phyloP scores from a whole-genome alignment of 1,140 invertebrate species.

The Zeugodacus cucurbitae region DNA sequence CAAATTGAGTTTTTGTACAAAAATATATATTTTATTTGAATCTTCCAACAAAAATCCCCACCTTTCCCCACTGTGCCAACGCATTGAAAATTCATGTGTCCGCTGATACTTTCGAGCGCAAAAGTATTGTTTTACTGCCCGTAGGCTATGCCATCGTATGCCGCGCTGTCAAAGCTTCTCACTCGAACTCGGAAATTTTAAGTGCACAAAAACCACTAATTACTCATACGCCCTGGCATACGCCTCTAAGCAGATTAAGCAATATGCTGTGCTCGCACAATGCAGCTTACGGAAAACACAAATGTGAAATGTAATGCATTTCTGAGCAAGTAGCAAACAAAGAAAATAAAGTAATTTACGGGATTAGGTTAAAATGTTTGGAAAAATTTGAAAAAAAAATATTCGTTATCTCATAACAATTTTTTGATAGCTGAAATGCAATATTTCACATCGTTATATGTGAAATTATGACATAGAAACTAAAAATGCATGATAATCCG shows the following conservation, averaged over 20 bases:
- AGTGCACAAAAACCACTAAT: conserved; percentile 17
- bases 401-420: no score
- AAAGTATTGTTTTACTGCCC: conserved; percentile 25
- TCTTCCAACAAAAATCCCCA: background rate
- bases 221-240: background rate
- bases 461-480: no score
- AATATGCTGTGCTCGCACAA: background rate
- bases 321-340: background rate
- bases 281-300: background rate
- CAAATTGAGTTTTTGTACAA: no score
- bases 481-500: no score
- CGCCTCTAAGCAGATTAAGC: background rate
- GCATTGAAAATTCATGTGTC: background rate
- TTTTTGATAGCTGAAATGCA: no score
- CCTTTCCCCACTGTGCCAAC: background rate
- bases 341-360: no score
- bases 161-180: background rate
- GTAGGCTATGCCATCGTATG: background rate
- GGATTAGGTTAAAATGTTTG: no score
- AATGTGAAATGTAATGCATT: background rate
- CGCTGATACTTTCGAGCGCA: background rate
- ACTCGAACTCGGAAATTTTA: background rate
- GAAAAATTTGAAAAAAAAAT: no score
- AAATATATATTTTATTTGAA: no score
- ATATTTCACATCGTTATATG: no score